Conservation (phyloP, 2,888 invertebrate species). For the Prostheceraeus crozeri region DNA sequence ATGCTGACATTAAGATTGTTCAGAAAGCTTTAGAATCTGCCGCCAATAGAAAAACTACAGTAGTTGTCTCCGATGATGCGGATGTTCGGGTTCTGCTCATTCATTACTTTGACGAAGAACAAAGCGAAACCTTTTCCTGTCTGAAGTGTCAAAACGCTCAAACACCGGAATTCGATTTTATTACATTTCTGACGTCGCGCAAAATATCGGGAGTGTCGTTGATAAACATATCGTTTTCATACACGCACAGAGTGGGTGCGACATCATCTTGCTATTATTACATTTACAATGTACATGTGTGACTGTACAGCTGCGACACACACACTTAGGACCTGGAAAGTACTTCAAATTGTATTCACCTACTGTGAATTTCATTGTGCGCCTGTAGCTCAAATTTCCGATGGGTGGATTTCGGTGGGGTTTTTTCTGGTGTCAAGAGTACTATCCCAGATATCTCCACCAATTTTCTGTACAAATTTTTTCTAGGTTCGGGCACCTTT, state of each 20-base stretch:
- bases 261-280: too few species aligned
- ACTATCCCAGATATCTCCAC: too few species aligned
- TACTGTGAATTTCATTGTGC: too few species aligned
- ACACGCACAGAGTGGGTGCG: slow-evolving; percentile 13
- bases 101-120: slow-evolving; percentile 15
- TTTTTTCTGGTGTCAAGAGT: too few species aligned
- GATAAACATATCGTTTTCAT: slow-evolving; percentile 7
- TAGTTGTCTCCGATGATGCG: slow-evolving; percentile 23
- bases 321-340: too few species aligned
- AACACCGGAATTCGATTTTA: slow-evolving; percentile 25
- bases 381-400: too few species aligned
- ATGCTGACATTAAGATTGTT: slow-evolving; percentile 26
- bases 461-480: too few species aligned
- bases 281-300: too few species aligned
- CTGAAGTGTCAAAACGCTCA: slow-evolving; percentile 23
- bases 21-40: slow-evolving; percentile 21
- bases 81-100: slow-evolving; percentile 25
- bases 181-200: slow-evolving; percentile 12
- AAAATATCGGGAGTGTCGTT: slow-evolving; percentile 18
- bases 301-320: too few species aligned
- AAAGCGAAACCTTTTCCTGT: slow-evolving; percentile 8
- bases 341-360: too few species aligned
- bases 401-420: too few species aligned
- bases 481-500: too few species aligned
- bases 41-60: slow-evolving; percentile 21